These are phyloP conservation scores for Gari tellinella DNA, from an alignment of 2,888 invertebrate species.

Conservation along the genomic window DNA sequence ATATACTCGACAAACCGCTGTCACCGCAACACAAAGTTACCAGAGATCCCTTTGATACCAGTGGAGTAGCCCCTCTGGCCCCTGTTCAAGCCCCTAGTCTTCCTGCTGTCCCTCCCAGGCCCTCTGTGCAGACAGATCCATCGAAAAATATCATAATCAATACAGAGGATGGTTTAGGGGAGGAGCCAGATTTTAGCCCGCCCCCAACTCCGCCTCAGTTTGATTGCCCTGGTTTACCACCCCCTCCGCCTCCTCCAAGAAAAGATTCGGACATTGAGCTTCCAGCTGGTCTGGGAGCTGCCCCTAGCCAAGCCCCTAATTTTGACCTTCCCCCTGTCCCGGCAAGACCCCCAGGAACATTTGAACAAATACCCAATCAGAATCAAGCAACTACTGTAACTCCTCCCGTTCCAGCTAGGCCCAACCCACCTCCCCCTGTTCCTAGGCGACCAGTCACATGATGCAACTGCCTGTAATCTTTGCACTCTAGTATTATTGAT, in stretches of 20 bases:
- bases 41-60: constrained; percentile 71
- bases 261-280: constrained; percentile 19
- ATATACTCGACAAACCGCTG: constrained; percentile 61
- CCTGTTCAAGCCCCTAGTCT: constrained; percentile 15
- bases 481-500: too few species aligned
- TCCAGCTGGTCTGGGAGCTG: constrained; percentile 1
- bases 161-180: constrained; percentile 12
- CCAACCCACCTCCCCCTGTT: constrained; percentile 68
- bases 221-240: constrained; percentile 34
- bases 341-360: constrained; percentile 41
- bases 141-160: constrained; percentile 12
- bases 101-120: constrained; percentile 49
- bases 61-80: constrained; percentile 56
- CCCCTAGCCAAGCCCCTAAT: constrained; percentile 24
- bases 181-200: constrained; percentile 42
- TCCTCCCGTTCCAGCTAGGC: constrained; percentile 64
- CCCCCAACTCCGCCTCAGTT: constrained; percentile 53
- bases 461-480: background rate
- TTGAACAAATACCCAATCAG: constrained; percentile 32
- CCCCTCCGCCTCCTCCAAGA: constrained; percentile 59
- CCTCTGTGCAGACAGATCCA: constrained; percentile 12
- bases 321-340: constrained; percentile 59
- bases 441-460: constrained; percentile 62
- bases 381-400: constrained; percentile 5
- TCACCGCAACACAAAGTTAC: constrained; percentile 39